Conservation (phyloP, 2,797 vertebrate species). For the Phoxinus dragarum region DNA sequence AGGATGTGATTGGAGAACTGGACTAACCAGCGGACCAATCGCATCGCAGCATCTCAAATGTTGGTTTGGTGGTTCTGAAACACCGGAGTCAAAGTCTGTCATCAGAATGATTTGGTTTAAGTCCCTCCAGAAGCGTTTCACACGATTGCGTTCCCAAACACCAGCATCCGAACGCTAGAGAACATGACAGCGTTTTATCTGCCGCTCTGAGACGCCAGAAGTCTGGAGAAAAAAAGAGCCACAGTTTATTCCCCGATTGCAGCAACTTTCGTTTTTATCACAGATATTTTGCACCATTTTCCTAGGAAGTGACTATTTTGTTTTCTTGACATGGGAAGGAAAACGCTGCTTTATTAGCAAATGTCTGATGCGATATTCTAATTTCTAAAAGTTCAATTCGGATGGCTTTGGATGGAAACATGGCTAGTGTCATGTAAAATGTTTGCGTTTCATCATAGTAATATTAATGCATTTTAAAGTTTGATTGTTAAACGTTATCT, state of each 20-base stretch:
- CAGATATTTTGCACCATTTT: neutral
- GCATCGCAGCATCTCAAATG: neutral
- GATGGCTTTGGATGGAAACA: neutral
- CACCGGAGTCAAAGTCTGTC: neutral
- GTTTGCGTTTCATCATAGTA: neutral
- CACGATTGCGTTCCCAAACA: neutral
- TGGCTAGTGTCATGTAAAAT: neutral
- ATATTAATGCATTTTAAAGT: neutral
- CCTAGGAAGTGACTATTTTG: neutral
- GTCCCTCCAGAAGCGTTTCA: too few relatives aligned
- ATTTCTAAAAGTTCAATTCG: neutral
- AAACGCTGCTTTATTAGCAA: neutral
- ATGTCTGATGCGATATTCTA: neutral
- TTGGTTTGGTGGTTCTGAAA: neutral
- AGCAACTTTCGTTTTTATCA: neutral
- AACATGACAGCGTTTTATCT: neutral
- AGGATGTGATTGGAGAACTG: neutral
- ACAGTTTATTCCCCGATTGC: too few relatives aligned
- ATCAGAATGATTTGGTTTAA: neutral
- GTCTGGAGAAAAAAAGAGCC: too few relatives aligned
- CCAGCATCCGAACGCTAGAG: neutral
- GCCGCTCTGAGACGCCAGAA: too few relatives aligned
- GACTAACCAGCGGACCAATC: neutral
- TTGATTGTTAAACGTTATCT: neutral
- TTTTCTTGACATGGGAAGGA: neutral